Conservation (phyloP, 2,113 vertebrate species). For the Percopsis transmontana region DNA sequence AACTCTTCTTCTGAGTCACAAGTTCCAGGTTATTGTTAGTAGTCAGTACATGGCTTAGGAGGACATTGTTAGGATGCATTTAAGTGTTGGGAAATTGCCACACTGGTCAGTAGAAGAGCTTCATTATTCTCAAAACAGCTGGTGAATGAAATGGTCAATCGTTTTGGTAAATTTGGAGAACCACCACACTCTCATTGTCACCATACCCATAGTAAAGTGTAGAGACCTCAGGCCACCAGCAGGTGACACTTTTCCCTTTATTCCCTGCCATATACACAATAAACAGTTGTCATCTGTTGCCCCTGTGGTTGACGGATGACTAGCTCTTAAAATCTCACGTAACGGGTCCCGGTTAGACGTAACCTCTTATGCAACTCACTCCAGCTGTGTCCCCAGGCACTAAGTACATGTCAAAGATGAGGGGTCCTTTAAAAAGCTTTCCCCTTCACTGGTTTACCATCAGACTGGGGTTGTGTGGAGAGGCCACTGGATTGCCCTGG, state of each 20-base stretch:
- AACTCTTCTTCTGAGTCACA: no score
- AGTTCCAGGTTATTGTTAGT: no score
- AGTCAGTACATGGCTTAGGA: no score
- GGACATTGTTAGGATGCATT: no score
- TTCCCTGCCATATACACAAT: conserved; percentile 40
- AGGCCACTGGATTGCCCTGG: conserved; percentile 62
- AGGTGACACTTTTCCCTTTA: conserved; percentile 79
- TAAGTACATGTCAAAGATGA: conserved; percentile 65
- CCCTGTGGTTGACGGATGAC: conserved; percentile 33
- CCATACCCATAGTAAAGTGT: conserved; percentile 38
- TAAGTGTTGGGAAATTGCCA: no score
- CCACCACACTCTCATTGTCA: neutral
- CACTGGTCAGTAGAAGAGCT: no score
- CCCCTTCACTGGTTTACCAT: conserved; percentile 63
- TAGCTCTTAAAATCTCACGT: conserved; percentile 30
- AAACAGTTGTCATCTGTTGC: conserved; percentile 1
- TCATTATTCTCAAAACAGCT: no score
- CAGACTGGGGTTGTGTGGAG: conserved; percentile 51
- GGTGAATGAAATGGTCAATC: no score
- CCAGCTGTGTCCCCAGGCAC: conserved; percentile 46
- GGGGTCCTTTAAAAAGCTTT: conserved; percentile 64
- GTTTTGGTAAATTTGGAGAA: no score
- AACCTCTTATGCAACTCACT: conserved; percentile 60
- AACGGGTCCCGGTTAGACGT: conserved; percentile 37
- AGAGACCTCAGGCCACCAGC: conserved; percentile 66